These are phyloP conservation scores for Drosophila sproati DNA, from an alignment of 1,140 invertebrate genomes.

Conservation along the genomic window DNA sequence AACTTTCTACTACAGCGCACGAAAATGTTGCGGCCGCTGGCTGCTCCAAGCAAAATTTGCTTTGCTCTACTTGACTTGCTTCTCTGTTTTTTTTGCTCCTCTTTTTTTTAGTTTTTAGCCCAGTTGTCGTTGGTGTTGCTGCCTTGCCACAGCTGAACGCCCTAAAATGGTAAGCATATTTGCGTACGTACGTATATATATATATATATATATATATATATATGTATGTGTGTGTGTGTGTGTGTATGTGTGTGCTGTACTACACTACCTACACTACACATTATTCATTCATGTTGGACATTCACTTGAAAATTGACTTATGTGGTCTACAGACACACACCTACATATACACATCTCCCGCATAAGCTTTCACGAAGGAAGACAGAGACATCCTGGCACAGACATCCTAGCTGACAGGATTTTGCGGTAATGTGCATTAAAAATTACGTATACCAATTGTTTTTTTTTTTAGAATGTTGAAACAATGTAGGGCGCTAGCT, in stretches of 20 bases:
- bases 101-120: constrained; percentile 10
- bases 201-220: no score
- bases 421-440: constrained; percentile 52
- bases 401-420: constrained; percentile 44
- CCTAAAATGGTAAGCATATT: constrained; percentile 54
- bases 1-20: constrained; percentile 56
- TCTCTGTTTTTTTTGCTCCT: constrained; percentile 23
- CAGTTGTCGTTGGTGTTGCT: constrained; percentile 19
- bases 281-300: constrained; percentile 70
- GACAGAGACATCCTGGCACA: constrained; percentile 28
- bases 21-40: constrained; percentile 60
- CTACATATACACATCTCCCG: neutral
- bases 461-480: constrained; percentile 18
- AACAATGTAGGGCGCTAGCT: constrained; percentile 27
- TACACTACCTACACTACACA: constrained; percentile 45
- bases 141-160: constrained; percentile 42
- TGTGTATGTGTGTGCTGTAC: constrained; percentile 3
- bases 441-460: constrained; percentile 52
- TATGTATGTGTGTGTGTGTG: constrained; percentile 3
- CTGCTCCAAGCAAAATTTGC: constrained; percentile 57
- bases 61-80: constrained; percentile 48
- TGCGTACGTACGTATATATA: constrained; percentile 22
- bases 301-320: constrained; percentile 71
- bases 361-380: neutral
- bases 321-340: constrained; percentile 39